Base-by-base conservation (phyloP, 2,113 vertebrate species). In the Alligator sinensis region DNA sequence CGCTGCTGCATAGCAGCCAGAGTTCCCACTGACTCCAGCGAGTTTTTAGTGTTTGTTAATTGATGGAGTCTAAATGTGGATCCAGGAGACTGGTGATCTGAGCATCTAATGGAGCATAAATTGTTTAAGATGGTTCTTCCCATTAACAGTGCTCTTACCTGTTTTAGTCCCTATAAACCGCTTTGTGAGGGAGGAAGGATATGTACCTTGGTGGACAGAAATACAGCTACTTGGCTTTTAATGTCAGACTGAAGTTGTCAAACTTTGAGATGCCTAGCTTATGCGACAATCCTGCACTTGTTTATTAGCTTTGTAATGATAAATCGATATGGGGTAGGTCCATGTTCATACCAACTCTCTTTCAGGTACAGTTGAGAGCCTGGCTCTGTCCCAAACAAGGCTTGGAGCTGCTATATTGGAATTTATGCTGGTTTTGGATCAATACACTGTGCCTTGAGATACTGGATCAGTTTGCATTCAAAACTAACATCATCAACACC, bases 21-120 rank as follows among this genome's bases (percentile, higher is more conserved):
- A 64, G 57, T 21, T 60, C 28, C n/a, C 57, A 57, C 28, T 24
- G 18, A 30, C 58, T 30, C 18, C 58, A 79, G 60, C 34, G 28
- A 25, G 19, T 12, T 38, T n/a, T 74, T 24, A 38, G 9, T 21
- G 12, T 34, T 22, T 2, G 1, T 82, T 91, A 55, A 19, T 25
- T 16, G 80, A 28, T 79, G 38, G 57, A 1, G 0, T 1, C 58
- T 15, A 58, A 15, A 61, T 15, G 21, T n/a, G 75, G 21, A 15
- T 14, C 60, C 22, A 60, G n/a, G 7, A 13, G 55, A 8, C 28
- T 5, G 16, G 28, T 54, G 63, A 62, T 62, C 27, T 62, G 74
- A 76, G 47, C 24, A 28, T n/a, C 27, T 77, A 34, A n/a, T 11
- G n/a, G 24, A 83, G 5, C 6, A 10, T 82, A 27, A 75, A 75